Conservation (phyloP, 1,140 invertebrate species). For the Nasonia vitripennis region DNA sequence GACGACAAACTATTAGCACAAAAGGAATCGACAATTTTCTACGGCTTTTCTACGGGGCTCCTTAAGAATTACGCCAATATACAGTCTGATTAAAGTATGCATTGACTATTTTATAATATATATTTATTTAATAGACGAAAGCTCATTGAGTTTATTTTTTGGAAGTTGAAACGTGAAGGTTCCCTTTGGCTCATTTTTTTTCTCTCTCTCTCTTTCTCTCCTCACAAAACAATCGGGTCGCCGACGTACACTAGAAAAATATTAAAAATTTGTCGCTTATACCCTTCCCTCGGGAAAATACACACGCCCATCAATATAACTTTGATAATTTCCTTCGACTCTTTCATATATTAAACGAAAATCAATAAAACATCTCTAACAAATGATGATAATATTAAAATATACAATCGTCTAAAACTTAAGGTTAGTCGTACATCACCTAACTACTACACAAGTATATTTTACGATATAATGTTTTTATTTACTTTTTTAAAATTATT, state of each 20-base stretch:
- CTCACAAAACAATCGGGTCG: background rate
- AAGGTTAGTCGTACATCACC: constrained; percentile 9
- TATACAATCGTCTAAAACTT: constrained; percentile 29
- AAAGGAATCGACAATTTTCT: constrained; percentile 18
- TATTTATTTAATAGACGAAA: constrained; percentile 33
- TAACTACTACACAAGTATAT: constrained; percentile 9
- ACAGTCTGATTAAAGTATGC: constrained; percentile 34
- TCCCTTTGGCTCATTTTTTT: background rate
- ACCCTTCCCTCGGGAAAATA: background rate
- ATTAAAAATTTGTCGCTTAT: background rate
- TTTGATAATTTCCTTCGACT: constrained; percentile 8
- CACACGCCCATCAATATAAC: background rate
- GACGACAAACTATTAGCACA: constrained; percentile 17
- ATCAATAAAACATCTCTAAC: background rate
- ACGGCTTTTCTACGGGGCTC: constrained; percentile 30
- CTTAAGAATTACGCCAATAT: constrained; percentile 43
- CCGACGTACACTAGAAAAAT: constrained; percentile 16
- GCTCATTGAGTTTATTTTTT: constrained; percentile 34
- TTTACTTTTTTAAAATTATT: background rate
- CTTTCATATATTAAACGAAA: background rate
- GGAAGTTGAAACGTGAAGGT: background rate
- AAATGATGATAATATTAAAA: constrained; percentile 1
- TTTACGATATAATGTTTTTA: background rate
- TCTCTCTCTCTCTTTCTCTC: background rate
- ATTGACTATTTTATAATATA: constrained; percentile 26